Evolutionary conservation across 2,888 invertebrate genomes (phyloP), one percentile per base, ranked within the genome.

Genomic region (Leptarthrus brevirostris): DNA sequence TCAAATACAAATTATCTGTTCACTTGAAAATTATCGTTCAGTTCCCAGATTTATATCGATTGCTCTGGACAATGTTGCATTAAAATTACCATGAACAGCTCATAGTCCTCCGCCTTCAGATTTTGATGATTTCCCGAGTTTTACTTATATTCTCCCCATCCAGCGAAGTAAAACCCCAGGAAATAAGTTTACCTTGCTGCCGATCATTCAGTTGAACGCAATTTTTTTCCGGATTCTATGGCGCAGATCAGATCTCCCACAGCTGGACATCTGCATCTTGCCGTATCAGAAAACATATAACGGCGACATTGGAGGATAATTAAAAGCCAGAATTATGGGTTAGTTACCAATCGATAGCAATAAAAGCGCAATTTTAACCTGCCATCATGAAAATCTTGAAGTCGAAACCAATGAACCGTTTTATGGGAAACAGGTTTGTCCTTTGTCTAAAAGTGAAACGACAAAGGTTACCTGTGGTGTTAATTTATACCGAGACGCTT

Each of bases 41-140:
- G 34, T 18, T 20, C 12, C 61, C 4, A 36, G 61, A 61, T 61
- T 61, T 61, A 61, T 61, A 36, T 61, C 61, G 12, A 36, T 36
- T 61, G 22, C 61, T 36, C 18, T 16, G 20, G 36, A 61, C 61
- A 36, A 20, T 40, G 61, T 61, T 61, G 61, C 36, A 16, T n/a
- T n/a, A n/a, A n/a, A n/a, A n/a, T n/a, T n/a, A n/a, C n/a, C n/a
- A n/a, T n/a, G n/a, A n/a, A n/a, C 12, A 20, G 18, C 58, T 36
- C 36, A 61, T 40, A 61, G 61, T 16, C 40, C 61, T 61, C 61
- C 61, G 61, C 61, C 61, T 61, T 40, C 61, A 16, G 61, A 36
- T 61, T 61, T 61, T 61, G 20, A 22, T 40, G 16, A 20, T 6
- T 5, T 14, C 34, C 36, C 10, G 18, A 18, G 20, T 44, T 12